A percentile compares a stretch with the other conserved stretches of the same genome.
These are phyloP conservation scores for Chionis minor DNA, from an alignment of 2,113 vertebrate genomes.

Conservation along the genomic window DNA sequence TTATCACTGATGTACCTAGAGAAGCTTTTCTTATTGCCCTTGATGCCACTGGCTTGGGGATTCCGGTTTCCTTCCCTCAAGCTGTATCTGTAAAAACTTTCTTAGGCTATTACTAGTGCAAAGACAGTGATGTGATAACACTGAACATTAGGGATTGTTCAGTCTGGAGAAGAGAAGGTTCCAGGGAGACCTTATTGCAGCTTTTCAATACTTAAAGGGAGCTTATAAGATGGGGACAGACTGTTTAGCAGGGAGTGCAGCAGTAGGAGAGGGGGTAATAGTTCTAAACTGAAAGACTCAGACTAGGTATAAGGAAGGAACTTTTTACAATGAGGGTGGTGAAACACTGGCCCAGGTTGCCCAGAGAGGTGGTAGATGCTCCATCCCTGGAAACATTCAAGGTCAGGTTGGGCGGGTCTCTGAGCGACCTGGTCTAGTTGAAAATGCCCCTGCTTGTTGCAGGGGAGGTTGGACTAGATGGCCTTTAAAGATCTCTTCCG, in stretches of 20 bases:
- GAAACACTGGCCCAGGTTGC: not conserved
- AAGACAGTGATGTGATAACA: not conserved
- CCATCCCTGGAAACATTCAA: not conserved
- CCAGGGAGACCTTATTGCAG: not conserved
- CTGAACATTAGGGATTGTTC: not conserved
- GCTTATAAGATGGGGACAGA: not conserved
- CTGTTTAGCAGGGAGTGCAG: not conserved
- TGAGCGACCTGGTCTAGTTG: not conserved
- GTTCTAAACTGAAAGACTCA: not conserved
- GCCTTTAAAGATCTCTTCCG: no score
- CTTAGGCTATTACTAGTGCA: not conserved
- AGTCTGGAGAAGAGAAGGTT: not conserved
- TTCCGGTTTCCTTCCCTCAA: not conserved
- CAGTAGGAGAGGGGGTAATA: not conserved
- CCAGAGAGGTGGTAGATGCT: not conserved
- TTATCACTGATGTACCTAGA: not conserved
- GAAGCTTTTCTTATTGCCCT: not conserved
- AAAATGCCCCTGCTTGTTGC: not conserved
- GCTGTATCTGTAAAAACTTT: not conserved
- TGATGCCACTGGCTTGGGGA: not conserved
- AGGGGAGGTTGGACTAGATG: not conserved
- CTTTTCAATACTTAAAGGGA: not conserved
- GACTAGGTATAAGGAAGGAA: no score
- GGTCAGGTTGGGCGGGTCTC: fast-evolving
- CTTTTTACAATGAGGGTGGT: not conserved